Conservation (phyloP, 1,140 invertebrate genomes). For the Drosophila micromelanica region DNA sequence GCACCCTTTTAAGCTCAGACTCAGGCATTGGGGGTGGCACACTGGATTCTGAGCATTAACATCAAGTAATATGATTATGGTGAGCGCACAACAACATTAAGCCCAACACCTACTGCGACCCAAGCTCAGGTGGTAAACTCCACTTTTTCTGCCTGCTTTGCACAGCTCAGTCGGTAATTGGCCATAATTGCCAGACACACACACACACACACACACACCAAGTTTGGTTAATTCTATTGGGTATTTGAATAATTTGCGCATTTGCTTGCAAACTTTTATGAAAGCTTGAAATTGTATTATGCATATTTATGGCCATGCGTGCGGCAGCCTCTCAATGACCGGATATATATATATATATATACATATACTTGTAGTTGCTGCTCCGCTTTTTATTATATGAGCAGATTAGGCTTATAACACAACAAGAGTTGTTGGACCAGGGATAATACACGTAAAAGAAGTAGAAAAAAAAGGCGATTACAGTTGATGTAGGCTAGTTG, state of each 20-base stretch:
- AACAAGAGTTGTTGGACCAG: constrained; percentile 8
- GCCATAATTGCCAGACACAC: constrained; percentile 57
- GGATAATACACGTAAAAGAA: background rate
- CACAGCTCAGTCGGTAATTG: constrained; percentile 58
- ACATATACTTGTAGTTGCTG: constrained; percentile 2
- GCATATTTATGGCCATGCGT: constrained; percentile 70
- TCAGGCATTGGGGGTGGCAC: background rate
- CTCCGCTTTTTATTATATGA: background rate
- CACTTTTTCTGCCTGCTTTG: constrained; percentile 57
- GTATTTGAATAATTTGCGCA: constrained; percentile 79
- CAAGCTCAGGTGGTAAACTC: constrained; percentile 51
- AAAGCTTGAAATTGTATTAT: constrained; percentile 71
- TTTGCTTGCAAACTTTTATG: constrained; percentile 81
- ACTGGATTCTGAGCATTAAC: constrained; percentile 23
- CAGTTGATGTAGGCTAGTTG: background rate
- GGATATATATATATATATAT: constrained; percentile 20
- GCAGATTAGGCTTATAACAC: constrained; percentile 14
- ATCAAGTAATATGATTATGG: constrained; percentile 78
- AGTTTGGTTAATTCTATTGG: constrained; percentile 64
- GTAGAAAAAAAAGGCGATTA: background rate
- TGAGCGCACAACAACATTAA: constrained; percentile 61
- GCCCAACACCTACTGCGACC: constrained; percentile 27
- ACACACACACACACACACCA: constrained; percentile 15
- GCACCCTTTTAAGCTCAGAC: constrained; percentile 22
- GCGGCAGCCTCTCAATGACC: constrained; percentile 37